These are phyloP conservation scores for Hetaerina americana DNA, from an alignment of 1,140 invertebrate genomes.

Conservation along the genomic window DNA sequence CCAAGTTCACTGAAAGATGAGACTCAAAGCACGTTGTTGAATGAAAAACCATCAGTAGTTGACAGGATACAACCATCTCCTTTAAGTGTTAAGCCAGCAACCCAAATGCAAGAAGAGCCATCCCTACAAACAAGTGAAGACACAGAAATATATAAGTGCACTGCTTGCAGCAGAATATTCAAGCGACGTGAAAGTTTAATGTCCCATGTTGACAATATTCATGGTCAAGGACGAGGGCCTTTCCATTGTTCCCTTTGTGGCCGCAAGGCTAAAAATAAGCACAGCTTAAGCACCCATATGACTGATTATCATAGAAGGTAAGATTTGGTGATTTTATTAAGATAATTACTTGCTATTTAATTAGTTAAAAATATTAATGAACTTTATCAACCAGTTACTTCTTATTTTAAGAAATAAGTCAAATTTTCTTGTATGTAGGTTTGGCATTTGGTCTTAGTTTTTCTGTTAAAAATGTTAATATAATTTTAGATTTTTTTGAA, in stretches of 20 bases:
- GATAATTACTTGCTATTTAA: too few relatives aligned
- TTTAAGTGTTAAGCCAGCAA: background rate
- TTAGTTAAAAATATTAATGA: too few relatives aligned
- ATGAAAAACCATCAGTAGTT: background rate
- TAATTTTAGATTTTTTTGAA: too few relatives aligned
- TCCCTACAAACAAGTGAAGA: background rate
- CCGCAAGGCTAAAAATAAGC: constrained; percentile 19
- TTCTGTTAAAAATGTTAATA: too few relatives aligned
- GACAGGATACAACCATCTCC: background rate
- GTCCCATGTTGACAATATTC: constrained; percentile 18
- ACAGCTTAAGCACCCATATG: constrained; percentile 18
- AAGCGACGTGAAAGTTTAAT: constrained; percentile 14
- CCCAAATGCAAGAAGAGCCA: background rate
- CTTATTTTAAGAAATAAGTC: too few relatives aligned
- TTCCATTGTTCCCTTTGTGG: constrained; percentile 18
- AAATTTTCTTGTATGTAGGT: too few relatives aligned
- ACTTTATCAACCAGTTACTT: too few relatives aligned
- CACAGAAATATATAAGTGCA: constrained; percentile 8
- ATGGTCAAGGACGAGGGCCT: constrained; percentile 16
- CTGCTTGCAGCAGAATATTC: constrained; percentile 17
- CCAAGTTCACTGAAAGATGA: background rate
- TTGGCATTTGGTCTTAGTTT: too few relatives aligned
- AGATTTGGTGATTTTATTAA: too few relatives aligned
- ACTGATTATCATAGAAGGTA: constrained; percentile 9
- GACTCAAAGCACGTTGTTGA: background rate